Evolutionary conservation across 2,797 vertebrate species (phyloP).

Genomic region (Sylvilagus floridanus): DNA sequence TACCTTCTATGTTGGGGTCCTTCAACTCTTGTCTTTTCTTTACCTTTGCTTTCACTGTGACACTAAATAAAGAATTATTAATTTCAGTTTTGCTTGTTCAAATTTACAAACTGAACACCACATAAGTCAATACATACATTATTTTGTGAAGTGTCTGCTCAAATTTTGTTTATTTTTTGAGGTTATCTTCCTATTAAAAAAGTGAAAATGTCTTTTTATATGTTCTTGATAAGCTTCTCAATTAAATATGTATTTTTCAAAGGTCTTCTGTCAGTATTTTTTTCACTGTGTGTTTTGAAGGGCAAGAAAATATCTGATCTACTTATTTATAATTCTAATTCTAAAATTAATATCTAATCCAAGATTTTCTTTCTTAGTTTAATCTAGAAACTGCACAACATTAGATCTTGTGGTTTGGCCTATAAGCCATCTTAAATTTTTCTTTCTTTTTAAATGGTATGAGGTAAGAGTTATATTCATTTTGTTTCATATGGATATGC

Average conservation of each 20-base stretch:
- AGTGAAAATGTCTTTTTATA: background rate
- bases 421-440: background rate
- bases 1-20: background rate
- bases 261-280: background rate
- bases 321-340: background rate
- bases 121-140: background rate
- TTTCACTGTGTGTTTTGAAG: background rate
- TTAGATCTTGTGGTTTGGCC: background rate
- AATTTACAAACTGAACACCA: background rate
- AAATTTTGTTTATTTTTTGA: background rate
- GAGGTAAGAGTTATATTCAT: background rate
- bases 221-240: background rate
- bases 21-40: background rate
- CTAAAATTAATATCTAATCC: background rate
- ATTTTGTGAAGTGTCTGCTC: background rate
- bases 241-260: background rate
- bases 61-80: background rate
- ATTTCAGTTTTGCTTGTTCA: background rate
- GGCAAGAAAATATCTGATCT: background rate
- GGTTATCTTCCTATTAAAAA: background rate
- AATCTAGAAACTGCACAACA: background rate
- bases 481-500: background rate
- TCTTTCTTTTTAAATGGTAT: background rate
- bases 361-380: background rate
- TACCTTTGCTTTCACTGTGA: background rate